phyloP scores from a whole-genome alignment of 2,888 invertebrate genomes.

The Corbicula japonica region DNA sequence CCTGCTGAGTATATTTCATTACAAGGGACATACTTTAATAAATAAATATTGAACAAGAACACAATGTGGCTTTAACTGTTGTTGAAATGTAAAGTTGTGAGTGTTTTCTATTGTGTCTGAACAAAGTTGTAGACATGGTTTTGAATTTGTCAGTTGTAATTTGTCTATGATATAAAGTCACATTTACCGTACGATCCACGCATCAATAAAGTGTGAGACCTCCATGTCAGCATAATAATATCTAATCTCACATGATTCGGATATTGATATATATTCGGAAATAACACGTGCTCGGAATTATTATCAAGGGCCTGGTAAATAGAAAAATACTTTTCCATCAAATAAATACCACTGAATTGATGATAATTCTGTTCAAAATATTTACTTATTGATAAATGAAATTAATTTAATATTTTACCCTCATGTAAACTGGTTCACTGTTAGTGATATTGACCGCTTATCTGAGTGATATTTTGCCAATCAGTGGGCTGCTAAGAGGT shows the following conservation, averaged over 20 bases:
- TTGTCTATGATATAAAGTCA: no score
- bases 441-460: slow-evolving; percentile 12
- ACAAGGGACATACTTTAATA: no score
- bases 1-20: no score
- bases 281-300: slow-evolving; percentile 66
- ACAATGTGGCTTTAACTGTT: no score
- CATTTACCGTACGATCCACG: no score
- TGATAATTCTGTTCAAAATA: slow-evolving; percentile 55
- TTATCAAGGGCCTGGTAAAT: slow-evolving; percentile 48
- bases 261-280: slow-evolving; percentile 57
- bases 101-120: no score
- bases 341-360: slow-evolving; percentile 53
- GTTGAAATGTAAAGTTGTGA: no score
- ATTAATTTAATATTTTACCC: slow-evolving; percentile 52
- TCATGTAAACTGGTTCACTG: slow-evolving; percentile 35
- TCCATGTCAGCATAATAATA: slow-evolving; percentile 26
- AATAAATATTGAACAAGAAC: no score
- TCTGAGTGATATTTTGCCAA: slow-evolving; percentile 8
- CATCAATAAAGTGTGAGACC: slow-evolving; percentile 54
- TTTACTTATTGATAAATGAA: slow-evolving; percentile 55
- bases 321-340: slow-evolving; percentile 54
- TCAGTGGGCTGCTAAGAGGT: neutral
- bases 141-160: no score
- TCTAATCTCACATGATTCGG: slow-evolving; percentile 52
- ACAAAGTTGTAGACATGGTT: no score